A percentile compares a stretch with the other conserved stretches of the same genome.
These are phyloP conservation scores for Eptatretus atami DNA, from an alignment of 2,797 vertebrate genomes.

Conservation along the genomic window DNA sequence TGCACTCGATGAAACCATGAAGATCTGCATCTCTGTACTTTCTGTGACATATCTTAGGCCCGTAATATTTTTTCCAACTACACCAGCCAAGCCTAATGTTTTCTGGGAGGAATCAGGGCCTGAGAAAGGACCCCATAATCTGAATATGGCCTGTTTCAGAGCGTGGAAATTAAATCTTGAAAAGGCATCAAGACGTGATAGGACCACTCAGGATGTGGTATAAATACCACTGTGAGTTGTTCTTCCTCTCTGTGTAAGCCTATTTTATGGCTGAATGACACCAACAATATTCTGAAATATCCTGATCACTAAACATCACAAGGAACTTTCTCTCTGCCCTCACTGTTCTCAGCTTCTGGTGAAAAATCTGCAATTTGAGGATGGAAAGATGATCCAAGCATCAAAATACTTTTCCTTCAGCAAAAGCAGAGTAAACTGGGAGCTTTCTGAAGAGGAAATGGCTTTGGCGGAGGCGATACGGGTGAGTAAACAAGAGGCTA, in stretches of 20 bases:
- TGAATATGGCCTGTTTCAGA: too few relatives aligned
- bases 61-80: background rate
- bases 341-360: constrained; percentile 31
- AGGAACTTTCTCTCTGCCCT: too few relatives aligned
- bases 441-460: constrained; percentile 45
- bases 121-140: too few relatives aligned
- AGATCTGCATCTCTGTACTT: background rate
- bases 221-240: too few relatives aligned
- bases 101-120: background rate
- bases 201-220: too few relatives aligned
- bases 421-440: constrained; percentile 26
- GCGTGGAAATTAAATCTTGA: too few relatives aligned
- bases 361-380: constrained; percentile 61
- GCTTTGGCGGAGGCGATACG: constrained; percentile 41
- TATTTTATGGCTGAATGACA: too few relatives aligned
- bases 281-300: too few relatives aligned
- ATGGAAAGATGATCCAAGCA: constrained; percentile 75
- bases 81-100: background rate
- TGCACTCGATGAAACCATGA: too few relatives aligned
- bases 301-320: too few relatives aligned
- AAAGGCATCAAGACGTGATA: too few relatives aligned
- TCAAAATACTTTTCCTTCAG: constrained; percentile 49
- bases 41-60: background rate
- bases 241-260: too few relatives aligned
- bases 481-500: constrained; percentile 13